Evolutionary conservation across 2,797 vertebrate species (phyloP), one percentile per base, ranked within the genome.

Genomic region (Poecilia gillii): DNA sequence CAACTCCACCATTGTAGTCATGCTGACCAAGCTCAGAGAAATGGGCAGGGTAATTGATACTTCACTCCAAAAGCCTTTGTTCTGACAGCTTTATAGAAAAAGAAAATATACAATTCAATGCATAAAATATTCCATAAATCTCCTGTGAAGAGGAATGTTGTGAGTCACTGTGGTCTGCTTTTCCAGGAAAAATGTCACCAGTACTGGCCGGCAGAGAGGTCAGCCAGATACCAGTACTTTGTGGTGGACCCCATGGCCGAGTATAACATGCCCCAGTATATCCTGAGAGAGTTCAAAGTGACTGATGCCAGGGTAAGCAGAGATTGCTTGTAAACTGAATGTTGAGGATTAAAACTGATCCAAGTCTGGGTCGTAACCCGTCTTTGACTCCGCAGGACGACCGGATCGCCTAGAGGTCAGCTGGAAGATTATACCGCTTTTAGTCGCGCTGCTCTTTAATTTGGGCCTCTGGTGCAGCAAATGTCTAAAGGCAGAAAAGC

Each of bases 251-350:
- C 99, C 46, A 99, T 99, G 99, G 99, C 99, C 8, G 99, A 99
- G 85, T 99, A 99, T 88, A 99, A 99, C 93, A 99, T 99, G 99
- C 99, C 99, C 74, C 99, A 99, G 88, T 99, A 99, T 85, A 99
- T 99, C 91, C 94, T 99, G 91, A 96, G 99, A 80, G 98, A 99
- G 95, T 99, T 99, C 95, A 99, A 99, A 96, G 99, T 99, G 94
- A 99, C 99, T 81, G 99, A 99, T 89, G 99, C 99, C 93, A 97
- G 99, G 96, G 99, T 99, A 96, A 98, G 97, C 91, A 76, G 36
- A 85, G 23, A 7, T 4, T 46, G 13, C 83, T 86, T 53, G 79
- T 6, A 36, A 28, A 80, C 68, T n/a, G 12, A 33, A 73, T 45
- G 74, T 73, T 20, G 39, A 75, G 71, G 64, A 79, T 79, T 66